Conservation (phyloP, 2,113 vertebrate genomes). For the Equus quagga region DNA sequence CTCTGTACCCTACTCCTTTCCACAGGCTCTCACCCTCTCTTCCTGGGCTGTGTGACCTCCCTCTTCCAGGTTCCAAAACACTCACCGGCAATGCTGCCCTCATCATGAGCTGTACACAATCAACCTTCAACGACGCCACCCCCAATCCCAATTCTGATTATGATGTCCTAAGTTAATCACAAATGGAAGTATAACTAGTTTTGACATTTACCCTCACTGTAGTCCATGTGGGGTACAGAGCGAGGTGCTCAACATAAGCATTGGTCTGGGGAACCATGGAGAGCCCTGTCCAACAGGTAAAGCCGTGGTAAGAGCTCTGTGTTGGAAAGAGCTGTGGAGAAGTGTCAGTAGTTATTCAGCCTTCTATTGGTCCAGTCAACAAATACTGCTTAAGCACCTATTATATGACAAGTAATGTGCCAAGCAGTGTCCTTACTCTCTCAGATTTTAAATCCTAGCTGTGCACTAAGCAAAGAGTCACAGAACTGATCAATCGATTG, state of each 20-base stretch:
- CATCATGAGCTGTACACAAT: too few species aligned
- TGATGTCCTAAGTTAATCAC: background rate
- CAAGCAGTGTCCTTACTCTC: background rate
- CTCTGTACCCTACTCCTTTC: too few species aligned
- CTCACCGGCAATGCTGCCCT: fast-evolving
- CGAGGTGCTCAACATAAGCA: background rate
- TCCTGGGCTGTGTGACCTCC: background rate
- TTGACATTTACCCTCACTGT: background rate
- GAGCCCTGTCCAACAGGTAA: background rate
- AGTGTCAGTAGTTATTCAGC: fast-evolving
- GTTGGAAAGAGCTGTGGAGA: background rate
- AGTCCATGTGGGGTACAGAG: background rate
- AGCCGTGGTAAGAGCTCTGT: fast-evolving
- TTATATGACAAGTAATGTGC: background rate
- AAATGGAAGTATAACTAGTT: background rate
- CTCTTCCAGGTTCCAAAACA: background rate
- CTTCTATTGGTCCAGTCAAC: too few species aligned
- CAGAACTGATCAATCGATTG: background rate
- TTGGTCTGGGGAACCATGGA: background rate
- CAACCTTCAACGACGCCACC: background rate
- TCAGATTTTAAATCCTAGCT: background rate
- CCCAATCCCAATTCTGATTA: background rate
- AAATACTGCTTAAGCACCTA: background rate
- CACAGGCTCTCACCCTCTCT: too few species aligned
- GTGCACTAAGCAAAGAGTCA: background rate